Percentiles rank a stretch among this genome's conserved stretches.
Conservation (phyloP, 2,113 vertebrate species). For the Myotis brandtii region DNA sequence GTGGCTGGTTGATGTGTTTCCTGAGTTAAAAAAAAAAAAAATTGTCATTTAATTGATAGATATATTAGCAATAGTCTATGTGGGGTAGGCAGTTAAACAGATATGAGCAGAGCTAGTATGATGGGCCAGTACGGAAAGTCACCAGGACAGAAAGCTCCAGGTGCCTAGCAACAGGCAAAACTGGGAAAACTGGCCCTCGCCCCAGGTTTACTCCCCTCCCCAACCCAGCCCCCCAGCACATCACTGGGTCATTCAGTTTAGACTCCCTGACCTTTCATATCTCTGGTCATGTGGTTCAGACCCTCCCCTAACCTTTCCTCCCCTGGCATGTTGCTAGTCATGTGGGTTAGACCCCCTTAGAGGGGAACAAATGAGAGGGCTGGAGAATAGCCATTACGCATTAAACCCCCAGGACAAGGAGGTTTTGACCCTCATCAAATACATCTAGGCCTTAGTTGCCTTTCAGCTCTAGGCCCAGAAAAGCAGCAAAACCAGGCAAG, state of each 20-base stretch:
- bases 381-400: neutral
- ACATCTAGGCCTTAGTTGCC: neutral
- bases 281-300: neutral
- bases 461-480: neutral
- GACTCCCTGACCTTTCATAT: neutral
- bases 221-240: no score
- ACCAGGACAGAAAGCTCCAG: neutral
- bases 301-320: neutral
- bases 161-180: neutral
- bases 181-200: neutral
- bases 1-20: neutral
- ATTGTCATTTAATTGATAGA: neutral
- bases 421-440: neutral
- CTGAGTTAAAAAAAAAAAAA: slow-evolving; percentile 11
- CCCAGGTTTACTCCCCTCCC: neutral
- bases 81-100: neutral
- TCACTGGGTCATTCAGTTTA: neutral
- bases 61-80: neutral
- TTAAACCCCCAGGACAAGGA: neutral
- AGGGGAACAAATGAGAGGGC: neutral
- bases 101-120: neutral
- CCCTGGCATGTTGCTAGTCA: neutral
- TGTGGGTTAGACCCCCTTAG: neutral
- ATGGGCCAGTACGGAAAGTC: neutral
- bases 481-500: neutral